Evolutionary conservation across 2,888 invertebrate species (phyloP).

Genomic region (Microctonus aethiopoides): DNA sequence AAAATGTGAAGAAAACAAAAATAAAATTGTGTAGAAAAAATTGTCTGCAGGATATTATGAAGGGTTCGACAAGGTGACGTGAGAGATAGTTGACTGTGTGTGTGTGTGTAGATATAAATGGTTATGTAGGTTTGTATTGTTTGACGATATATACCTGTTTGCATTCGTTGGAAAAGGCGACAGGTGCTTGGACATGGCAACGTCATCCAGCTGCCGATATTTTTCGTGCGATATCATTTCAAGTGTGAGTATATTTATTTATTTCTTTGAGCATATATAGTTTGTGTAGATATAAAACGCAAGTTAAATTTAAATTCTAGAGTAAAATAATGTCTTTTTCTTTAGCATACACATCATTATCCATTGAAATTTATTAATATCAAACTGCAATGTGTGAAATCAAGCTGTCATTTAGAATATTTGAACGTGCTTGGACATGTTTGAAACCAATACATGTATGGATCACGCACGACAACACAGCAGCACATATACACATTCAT

Average conservation of each 20-base stretch:
- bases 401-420: not conserved
- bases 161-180: slow-evolving; percentile 56
- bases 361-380: not conserved
- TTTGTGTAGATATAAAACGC: too few relatives aligned
- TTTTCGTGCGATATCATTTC: not conserved
- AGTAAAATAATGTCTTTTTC: too few relatives aligned
- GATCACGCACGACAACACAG: slow-evolving; percentile 20
- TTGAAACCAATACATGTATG: slow-evolving; percentile 10
- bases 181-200: slow-evolving; percentile 56
- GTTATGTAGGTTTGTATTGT: slow-evolving; percentile 16
- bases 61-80: slow-evolving; percentile 40
- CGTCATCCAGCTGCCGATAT: slow-evolving; percentile 61
- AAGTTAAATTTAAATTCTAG: too few relatives aligned
- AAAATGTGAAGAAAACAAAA: slow-evolving; percentile 13
- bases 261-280: too few relatives aligned
- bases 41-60: slow-evolving; percentile 40
- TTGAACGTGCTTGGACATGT: not conserved
- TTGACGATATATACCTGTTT: slow-evolving; percentile 49
- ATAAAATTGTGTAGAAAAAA: not conserved
- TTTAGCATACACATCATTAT: too few relatives aligned
- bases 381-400: not conserved
- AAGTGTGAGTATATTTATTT: not conserved
- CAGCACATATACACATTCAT: slow-evolving; percentile 23
- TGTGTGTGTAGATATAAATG: too few relatives aligned
- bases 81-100: too few relatives aligned